Evolutionary conservation across 2,113 vertebrate genomes (phyloP).

Genomic region (Machaerirhynchus nigripectus): DNA sequence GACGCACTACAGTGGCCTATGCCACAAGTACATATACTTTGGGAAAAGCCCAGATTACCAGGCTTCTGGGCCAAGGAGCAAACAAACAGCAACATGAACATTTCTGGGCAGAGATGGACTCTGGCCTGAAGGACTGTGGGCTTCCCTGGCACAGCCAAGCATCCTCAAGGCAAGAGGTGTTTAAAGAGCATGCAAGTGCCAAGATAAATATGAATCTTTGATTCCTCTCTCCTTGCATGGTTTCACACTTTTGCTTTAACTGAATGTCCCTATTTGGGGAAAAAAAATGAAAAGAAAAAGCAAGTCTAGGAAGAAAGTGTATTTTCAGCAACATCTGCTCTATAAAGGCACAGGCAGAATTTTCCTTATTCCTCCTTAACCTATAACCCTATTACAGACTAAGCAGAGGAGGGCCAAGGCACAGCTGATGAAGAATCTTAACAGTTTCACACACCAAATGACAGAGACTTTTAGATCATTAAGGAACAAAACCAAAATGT

Average conservation of each 20-base stretch:
- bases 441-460: not conserved
- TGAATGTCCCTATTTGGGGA: not conserved
- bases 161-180: not conserved
- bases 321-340: not conserved
- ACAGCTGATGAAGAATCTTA: not conserved
- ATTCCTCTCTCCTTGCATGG: not conserved
- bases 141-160: not conserved
- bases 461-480: not conserved
- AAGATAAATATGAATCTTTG: not conserved
- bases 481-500: not conserved
- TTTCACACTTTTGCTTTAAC: not conserved
- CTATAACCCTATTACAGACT: not conserved
- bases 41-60: conserved; percentile 11
- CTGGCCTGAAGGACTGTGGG: not conserved
- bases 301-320: not conserved
- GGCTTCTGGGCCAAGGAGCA: not conserved
- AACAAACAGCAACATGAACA: not conserved
- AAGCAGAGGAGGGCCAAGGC: not conserved
- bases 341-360: not conserved
- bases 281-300: not conserved
- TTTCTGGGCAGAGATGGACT: not conserved
- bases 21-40: not conserved
- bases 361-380: not conserved
- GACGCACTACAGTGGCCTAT: not conserved
- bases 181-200: not conserved